Percentiles rank a stretch among this genome's conserved stretches.
Conservation (phyloP, 1,140 invertebrate species). For the Maconellicoccus hirsutus region DNA sequence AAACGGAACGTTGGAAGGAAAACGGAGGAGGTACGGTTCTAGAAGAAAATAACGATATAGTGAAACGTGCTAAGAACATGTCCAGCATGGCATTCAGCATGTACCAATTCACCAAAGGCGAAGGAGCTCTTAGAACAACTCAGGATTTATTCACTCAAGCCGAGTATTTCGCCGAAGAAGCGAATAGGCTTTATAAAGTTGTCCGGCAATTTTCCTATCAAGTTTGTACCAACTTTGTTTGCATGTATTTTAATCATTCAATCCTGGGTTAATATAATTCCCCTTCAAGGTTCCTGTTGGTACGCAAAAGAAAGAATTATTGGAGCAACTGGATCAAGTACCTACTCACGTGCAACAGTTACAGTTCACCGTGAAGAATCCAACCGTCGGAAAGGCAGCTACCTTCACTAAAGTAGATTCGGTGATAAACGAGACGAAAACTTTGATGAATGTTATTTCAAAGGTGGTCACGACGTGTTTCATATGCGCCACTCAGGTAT, state of each 20-base stretch:
- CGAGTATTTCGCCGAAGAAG: slow-evolving; percentile 99
- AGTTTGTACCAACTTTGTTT: slow-evolving; percentile 60
- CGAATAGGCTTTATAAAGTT: slow-evolving; percentile 97
- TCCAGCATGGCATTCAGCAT: slow-evolving; percentile 97
- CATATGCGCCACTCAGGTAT: slow-evolving; percentile 96
- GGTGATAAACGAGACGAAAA: slow-evolving; percentile 97
- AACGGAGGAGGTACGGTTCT: slow-evolving; percentile 41
- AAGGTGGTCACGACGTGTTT: slow-evolving; percentile 99
- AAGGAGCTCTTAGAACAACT: slow-evolving; percentile 93
- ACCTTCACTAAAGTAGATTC: slow-evolving; percentile 99
- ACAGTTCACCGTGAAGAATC: slow-evolving; percentile 94
- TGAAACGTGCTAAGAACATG: slow-evolving; percentile 97
- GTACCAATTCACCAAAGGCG: slow-evolving; percentile 98
- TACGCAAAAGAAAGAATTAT: slow-evolving; percentile 85
- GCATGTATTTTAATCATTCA: not conserved
- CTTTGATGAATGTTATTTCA: slow-evolving; percentile 96
- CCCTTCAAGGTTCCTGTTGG: slow-evolving; percentile 96
- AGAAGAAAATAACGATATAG: slow-evolving; percentile 93
- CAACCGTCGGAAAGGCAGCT: slow-evolving; percentile 96
- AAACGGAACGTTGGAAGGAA: slow-evolving; percentile 92
- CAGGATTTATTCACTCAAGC: slow-evolving; percentile 99
- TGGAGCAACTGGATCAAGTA: slow-evolving; percentile 87
- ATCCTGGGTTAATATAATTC: no score
- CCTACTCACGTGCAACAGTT: slow-evolving; percentile 95
- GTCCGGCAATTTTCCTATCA: slow-evolving; percentile 97